phyloP scores from a whole-genome alignment of 2,113 vertebrate genomes.

The Pelvicachromis taeniatus region DNA sequence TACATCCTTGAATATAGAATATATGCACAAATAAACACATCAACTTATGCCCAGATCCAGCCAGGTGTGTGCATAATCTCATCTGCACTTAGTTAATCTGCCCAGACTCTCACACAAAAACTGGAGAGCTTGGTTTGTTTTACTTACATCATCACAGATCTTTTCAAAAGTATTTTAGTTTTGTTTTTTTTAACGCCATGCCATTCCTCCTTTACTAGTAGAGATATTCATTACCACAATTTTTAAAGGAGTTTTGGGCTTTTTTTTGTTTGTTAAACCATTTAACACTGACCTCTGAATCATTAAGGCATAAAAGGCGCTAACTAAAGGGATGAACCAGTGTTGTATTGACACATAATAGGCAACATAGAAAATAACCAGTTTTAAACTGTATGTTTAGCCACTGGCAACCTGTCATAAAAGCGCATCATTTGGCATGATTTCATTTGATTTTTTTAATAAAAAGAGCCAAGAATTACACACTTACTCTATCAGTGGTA shows the following conservation, averaged over 20 bases:
- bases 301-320: neutral
- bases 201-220: neutral
- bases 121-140: slow-evolving; percentile 22
- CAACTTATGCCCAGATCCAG: neutral
- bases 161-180: neutral
- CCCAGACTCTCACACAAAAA: neutral
- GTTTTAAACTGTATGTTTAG: neutral
- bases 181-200: neutral
- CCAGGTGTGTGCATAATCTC: slow-evolving; percentile 34
- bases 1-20: neutral
- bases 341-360: neutral
- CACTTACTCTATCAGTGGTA: neutral
- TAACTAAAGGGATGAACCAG: neutral
- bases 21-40: slow-evolving; percentile 12
- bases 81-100: slow-evolving; percentile 24
- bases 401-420: neutral
- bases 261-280: neutral
- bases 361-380: neutral
- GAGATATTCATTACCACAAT: neutral
- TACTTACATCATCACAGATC: slow-evolving; percentile 11
- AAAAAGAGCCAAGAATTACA: neutral
- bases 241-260: accelerated
- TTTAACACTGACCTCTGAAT: neutral
- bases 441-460: accelerated
- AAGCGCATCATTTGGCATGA: accelerated